These are phyloP conservation scores for Ostrea edulis DNA, from an alignment of 1,140 invertebrate species.

Conservation along the genomic window DNA sequence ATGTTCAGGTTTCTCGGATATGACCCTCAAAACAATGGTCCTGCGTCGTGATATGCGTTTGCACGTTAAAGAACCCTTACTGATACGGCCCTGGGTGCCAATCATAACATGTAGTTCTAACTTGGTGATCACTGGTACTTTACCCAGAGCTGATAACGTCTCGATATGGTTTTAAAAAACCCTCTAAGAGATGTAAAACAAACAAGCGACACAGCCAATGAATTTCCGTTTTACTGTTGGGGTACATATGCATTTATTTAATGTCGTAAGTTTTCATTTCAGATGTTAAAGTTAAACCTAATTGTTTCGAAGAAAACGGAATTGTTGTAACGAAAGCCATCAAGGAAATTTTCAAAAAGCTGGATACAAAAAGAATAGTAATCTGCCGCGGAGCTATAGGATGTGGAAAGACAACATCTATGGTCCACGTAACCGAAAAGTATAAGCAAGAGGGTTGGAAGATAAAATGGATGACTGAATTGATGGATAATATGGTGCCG, in stretches of 20 bases:
- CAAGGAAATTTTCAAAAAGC: neutral
- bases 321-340: neutral
- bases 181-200: too few relatives aligned
- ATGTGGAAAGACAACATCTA: neutral
- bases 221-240: neutral
- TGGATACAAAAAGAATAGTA: neutral
- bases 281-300: neutral
- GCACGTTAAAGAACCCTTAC: too few relatives aligned
- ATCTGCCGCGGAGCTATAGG: neutral
- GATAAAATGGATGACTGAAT: neutral
- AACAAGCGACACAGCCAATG: too few relatives aligned
- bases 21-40: too few relatives aligned
- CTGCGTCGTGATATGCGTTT: too few relatives aligned
- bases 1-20: too few relatives aligned
- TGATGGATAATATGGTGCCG: neutral
- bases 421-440: neutral
- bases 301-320: neutral
- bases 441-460: neutral
- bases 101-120: too few relatives aligned
- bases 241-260: neutral
- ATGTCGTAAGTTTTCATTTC: neutral
- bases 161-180: too few relatives aligned
- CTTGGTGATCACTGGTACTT: too few relatives aligned
- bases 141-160: too few relatives aligned
- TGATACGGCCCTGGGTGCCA: too few relatives aligned